These are phyloP conservation scores for Tauraco hartlaubi DNA, from an alignment of 2,797 vertebrate genomes.

Conservation along the genomic window DNA sequence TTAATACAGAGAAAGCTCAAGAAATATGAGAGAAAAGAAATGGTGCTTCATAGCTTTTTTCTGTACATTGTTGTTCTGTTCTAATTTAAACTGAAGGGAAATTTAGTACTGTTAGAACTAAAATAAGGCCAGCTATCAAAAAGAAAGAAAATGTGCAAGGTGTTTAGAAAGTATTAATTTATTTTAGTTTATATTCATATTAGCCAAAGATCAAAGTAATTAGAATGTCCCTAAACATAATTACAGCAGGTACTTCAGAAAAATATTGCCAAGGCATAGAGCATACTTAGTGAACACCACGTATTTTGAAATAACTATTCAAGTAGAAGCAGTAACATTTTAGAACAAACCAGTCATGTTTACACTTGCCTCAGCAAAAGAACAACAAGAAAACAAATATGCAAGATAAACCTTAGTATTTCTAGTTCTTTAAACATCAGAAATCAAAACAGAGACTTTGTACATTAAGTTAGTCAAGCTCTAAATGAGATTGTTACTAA, in stretches of 20 bases:
- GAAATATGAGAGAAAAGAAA: neutral
- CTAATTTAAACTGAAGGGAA: neutral
- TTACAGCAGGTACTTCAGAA: neutral
- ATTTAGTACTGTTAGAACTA: neutral
- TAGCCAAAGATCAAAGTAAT: neutral
- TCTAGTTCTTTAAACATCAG: neutral
- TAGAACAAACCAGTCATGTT: neutral
- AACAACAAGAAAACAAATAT: neutral
- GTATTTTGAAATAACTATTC: neutral
- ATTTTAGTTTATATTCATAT: neutral
- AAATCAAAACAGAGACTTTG: neutral
- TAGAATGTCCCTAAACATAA: neutral
- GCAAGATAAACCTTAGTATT: neutral
- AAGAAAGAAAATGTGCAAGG: neutral
- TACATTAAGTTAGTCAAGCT: neutral
- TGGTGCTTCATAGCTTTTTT: rapidly evolving
- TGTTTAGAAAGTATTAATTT: neutral
- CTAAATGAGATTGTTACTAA: neutral
- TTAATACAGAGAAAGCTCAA: neutral
- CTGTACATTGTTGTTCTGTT: neutral
- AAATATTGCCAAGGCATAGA: neutral
- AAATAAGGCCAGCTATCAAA: neutral
- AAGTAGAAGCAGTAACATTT: neutral
- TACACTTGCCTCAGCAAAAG: neutral
- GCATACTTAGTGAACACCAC: neutral